Evolutionary conservation across 2,888 invertebrate species (phyloP).

Genomic region (Stomorhina lunata): DNA sequence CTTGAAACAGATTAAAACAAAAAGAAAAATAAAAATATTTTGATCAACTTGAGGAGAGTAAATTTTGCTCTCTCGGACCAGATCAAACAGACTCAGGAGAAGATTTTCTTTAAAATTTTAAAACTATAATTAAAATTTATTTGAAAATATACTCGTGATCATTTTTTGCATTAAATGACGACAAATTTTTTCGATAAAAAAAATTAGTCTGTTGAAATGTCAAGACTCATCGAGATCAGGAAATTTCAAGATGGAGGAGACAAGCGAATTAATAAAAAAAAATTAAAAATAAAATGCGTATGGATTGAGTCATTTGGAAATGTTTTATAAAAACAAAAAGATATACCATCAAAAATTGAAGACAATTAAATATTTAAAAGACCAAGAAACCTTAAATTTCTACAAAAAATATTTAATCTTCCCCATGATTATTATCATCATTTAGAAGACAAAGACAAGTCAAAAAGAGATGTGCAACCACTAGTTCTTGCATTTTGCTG

Average conservation of each 20-base stretch:
- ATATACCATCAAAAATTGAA: too few relatives aligned
- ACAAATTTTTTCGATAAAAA: not conserved
- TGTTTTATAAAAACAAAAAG: not conserved
- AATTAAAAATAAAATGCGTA: not conserved
- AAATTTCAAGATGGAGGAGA: slow-evolving; percentile 10
- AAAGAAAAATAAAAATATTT: not conserved
- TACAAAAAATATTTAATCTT: too few relatives aligned
- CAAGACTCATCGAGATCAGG: not conserved
- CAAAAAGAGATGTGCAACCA: not conserved
- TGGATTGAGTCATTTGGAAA: not conserved
- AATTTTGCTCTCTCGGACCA: not conserved
- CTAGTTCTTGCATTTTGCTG: not conserved
- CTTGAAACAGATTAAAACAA: too few relatives aligned
- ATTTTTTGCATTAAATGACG: slow-evolving; percentile 11
- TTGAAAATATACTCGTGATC: slow-evolving; percentile 29
- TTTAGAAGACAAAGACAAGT: too few relatives aligned
- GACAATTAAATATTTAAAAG: too few relatives aligned
- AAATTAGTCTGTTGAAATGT: not conserved
- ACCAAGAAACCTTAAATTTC: too few relatives aligned
- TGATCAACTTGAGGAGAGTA: not conserved
- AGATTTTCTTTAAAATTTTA: not conserved
- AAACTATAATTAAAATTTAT: not conserved
- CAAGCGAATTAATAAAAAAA: not conserved
- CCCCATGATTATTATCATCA: too few relatives aligned
- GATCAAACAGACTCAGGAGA: not conserved